A percentile compares a stretch with the other conserved stretches of the same genome.
phyloP scores from a whole-genome alignment of 2,797 vertebrate genomes.

The Gallinago solitaria region DNA sequence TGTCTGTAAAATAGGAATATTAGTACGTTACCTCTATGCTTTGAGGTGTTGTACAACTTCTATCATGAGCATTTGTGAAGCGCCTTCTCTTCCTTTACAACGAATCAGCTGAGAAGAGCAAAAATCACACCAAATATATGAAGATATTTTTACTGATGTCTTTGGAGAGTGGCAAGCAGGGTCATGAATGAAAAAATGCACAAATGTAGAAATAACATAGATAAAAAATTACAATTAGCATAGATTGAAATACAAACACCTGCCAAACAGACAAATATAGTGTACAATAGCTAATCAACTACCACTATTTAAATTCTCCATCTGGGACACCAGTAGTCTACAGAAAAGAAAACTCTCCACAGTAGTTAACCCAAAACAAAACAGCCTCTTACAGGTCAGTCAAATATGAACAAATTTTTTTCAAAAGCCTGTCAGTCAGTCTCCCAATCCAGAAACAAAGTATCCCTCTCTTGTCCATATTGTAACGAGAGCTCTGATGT shows the following conservation, averaged over 20 bases:
- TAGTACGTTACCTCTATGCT: not conserved
- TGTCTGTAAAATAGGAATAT: not conserved
- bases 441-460: not conserved
- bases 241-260: not conserved
- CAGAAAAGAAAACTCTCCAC: not conserved
- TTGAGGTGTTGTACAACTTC: not conserved
- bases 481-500: not conserved
- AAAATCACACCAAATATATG: not conserved
- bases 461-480: not conserved
- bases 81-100: not conserved
- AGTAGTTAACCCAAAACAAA: not conserved
- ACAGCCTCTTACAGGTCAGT: not conserved
- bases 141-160: not conserved
- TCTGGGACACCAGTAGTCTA: not conserved
- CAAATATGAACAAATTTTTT: not conserved
- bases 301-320: rapidly evolving
- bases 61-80: not conserved
- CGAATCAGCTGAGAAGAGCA: not conserved
- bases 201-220: not conserved
- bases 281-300: not conserved
- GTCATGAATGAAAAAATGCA: not conserved
- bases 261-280: not conserved
- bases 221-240: not conserved
- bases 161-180: not conserved
- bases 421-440: not conserved